Evolutionary conservation across 2,888 invertebrate species (phyloP).

Genomic region (Seira musarum): DNA sequence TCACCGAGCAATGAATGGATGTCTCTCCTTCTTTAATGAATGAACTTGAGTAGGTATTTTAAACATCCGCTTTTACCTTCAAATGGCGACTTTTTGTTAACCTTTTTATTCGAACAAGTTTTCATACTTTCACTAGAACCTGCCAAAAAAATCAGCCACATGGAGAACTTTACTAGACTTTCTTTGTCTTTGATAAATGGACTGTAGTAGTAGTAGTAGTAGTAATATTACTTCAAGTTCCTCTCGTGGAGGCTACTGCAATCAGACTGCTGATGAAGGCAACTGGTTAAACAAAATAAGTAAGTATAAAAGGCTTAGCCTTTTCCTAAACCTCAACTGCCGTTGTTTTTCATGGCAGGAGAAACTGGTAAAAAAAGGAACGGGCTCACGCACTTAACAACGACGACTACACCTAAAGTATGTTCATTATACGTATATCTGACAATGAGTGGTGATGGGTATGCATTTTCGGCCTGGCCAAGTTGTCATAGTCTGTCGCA

Average conservation of each 20-base stretch:
- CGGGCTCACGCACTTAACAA: conserved; percentile 9
- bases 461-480: not conserved
- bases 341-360: not conserved
- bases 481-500: not conserved
- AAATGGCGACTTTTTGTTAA: not conserved
- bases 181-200: no score
- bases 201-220: no score
- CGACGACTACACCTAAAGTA: no score
- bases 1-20: conserved; percentile 21
- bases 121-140: not conserved
- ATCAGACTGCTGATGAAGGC: conserved; percentile 50
- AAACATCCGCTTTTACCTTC: not conserved
- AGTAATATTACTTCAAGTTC: conserved; percentile 38
- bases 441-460: no score
- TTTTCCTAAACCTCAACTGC: not conserved
- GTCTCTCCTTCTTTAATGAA: conserved; percentile 25
- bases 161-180: not conserved
- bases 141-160: not conserved
- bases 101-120: not conserved
- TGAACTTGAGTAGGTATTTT: conserved; percentile 23
- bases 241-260: conserved; percentile 52
- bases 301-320: not conserved
- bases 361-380: conserved; percentile 15
- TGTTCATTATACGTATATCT: no score
- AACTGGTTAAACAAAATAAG: conserved; percentile 41